Percentiles rank a stretch among this genome's conserved stretches.
Evolutionary conservation across 2,797 vertebrate species (phyloP).

Genomic region (Melopsittacus undulatus): DNA sequence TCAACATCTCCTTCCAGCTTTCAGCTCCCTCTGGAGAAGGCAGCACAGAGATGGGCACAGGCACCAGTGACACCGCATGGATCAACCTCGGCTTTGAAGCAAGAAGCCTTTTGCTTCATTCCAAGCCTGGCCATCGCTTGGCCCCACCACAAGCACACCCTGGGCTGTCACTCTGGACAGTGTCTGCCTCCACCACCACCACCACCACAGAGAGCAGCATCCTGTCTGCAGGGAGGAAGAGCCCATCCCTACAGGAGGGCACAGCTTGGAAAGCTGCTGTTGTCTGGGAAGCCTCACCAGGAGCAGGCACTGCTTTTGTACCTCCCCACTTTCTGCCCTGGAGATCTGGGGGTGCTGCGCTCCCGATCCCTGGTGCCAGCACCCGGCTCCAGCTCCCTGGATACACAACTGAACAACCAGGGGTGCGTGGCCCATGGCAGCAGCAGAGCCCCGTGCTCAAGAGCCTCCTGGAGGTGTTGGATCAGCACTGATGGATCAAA

Average conservation of each 20-base stretch:
- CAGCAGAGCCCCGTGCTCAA: neutral
- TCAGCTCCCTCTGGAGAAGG: rapidly evolving
- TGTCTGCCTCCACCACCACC: rapidly evolving
- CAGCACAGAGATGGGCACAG: rapidly evolving
- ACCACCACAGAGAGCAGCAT: rapidly evolving
- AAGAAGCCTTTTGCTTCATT: neutral
- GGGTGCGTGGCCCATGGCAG: rapidly evolving
- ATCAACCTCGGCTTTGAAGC: neutral
- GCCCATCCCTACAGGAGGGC: neutral
- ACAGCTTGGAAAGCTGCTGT: neutral
- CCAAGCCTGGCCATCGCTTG: rapidly evolving
- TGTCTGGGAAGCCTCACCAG: neutral
- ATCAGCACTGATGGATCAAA: rapidly evolving
- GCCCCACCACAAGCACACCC: neutral
- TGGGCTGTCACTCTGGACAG: neutral
- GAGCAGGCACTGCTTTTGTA: neutral
- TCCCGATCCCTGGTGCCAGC: neutral
- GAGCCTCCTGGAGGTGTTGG: neutral
- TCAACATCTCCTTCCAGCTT: neutral
- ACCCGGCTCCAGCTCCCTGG: neutral
- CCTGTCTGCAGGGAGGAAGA: neutral
- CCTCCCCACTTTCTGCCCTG: neutral
- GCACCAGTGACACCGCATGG: neutral
- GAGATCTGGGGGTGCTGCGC: rapidly evolving
- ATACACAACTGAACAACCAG: rapidly evolving